phyloP scores from a whole-genome alignment of 2,797 vertebrate genomes.

The Simalia tracyae region DNA sequence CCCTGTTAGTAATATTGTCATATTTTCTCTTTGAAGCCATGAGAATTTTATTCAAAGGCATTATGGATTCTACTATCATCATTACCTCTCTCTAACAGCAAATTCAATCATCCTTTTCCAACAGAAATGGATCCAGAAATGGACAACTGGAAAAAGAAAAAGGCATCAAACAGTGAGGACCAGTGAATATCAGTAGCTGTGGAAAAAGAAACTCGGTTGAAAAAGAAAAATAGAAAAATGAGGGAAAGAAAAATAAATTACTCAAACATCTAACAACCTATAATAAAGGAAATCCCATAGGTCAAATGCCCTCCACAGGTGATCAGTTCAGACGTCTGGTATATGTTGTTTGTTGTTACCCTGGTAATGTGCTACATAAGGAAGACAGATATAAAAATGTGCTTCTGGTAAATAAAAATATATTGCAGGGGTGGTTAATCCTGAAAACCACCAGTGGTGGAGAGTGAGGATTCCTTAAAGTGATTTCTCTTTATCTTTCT shows the following conservation, averaged over 20 bases:
- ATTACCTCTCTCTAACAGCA: not conserved
- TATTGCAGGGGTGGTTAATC: not conserved
- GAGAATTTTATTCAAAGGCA: no score
- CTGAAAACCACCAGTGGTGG: not conserved
- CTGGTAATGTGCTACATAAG: not conserved
- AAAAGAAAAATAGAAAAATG: not conserved
- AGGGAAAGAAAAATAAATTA: not conserved
- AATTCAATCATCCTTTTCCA: not conserved
- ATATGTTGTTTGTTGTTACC: not conserved
- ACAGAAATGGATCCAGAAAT: not conserved
- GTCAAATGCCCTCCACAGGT: not conserved
- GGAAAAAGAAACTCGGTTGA: not conserved
- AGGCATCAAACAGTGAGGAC: not conserved
- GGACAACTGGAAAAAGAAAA: not conserved
- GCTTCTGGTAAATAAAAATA: not conserved
- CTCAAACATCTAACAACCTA: not conserved
- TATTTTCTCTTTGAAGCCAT: not conserved
- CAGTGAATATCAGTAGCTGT: not conserved
- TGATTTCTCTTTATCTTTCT: not conserved
- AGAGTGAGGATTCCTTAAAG: not conserved
- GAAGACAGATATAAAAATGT: not conserved
- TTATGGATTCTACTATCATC: not conserved
- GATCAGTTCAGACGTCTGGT: not conserved
- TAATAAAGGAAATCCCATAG: not conserved
- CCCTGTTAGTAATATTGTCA: no score